phyloP scores from a whole-genome alignment of 1,140 invertebrate species.

The Brachionus calyciflorus region DNA sequence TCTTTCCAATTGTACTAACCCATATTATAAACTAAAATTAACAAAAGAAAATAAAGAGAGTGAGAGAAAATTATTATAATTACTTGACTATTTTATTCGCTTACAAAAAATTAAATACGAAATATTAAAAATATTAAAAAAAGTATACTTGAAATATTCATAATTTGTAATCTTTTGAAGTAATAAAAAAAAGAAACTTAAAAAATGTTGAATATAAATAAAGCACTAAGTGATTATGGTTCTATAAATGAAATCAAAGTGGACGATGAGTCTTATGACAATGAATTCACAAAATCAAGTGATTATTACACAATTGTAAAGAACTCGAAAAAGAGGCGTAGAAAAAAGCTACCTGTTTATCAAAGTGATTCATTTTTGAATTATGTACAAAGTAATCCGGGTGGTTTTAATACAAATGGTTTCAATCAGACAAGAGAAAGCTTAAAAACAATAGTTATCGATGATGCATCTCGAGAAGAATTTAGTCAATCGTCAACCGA shows the following conservation, averaged over 20 bases:
- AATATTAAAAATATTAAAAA: too few relatives aligned
- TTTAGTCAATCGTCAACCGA: slow-evolving; percentile 27
- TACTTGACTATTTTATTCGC: neutral
- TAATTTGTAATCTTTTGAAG: neutral
- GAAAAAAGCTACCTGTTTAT: neutral
- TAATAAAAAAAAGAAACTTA: neutral
- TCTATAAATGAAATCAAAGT: neutral
- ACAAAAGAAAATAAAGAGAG: neutral
- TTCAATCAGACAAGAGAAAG: neutral
- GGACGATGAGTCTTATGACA: neutral
- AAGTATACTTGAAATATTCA: neutral
- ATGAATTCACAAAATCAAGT: slow-evolving; percentile 18
- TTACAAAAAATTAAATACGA: slow-evolving; percentile 3
- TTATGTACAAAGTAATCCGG: neutral
- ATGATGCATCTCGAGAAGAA: neutral
- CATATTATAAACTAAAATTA: slow-evolving; percentile 8
- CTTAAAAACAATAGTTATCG: neutral
- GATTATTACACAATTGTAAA: slow-evolving; percentile 11
- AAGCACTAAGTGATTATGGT: slow-evolving; percentile 20
- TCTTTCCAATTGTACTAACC: slow-evolving; percentile 7
- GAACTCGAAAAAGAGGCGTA: neutral
- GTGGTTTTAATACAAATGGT: neutral
- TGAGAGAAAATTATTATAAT: neutral
- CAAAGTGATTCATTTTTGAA: neutral
- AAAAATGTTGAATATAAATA: neutral